phyloP scores from a whole-genome alignment of 2,113 vertebrate species.

The Zingel zingel region DNA sequence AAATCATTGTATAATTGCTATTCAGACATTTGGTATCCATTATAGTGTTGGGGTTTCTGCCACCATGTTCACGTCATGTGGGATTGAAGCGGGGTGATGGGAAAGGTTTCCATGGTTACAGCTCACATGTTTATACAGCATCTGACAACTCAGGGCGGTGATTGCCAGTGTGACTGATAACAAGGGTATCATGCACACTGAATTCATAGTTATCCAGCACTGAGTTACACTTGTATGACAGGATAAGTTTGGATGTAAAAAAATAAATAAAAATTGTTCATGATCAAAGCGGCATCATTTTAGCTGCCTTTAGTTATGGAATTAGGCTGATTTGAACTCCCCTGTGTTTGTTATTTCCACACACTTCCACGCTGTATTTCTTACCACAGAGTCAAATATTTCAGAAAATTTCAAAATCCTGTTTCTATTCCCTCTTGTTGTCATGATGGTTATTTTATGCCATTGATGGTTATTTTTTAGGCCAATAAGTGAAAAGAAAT shows the following conservation, averaged over 20 bases:
- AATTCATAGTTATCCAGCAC: background rate
- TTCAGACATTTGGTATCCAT: background rate
- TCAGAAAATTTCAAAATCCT: background rate
- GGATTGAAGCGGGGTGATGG: slow-evolving; percentile 6
- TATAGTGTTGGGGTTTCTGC: slow-evolving; percentile 1
- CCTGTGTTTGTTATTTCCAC: background rate
- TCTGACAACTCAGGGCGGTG: background rate
- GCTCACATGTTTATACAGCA: slow-evolving; percentile 34
- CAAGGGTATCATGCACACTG: background rate
- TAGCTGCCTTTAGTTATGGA: background rate
- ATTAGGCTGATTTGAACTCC: background rate
- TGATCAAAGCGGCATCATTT: background rate
- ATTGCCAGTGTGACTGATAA: slow-evolving; percentile 35
- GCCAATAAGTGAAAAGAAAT: background rate
- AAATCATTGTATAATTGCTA: background rate
- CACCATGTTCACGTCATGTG: slow-evolving; percentile 17
- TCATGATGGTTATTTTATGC: too few relatives aligned
- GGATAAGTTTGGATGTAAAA: background rate
- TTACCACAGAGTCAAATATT: too few relatives aligned
- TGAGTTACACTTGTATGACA: slow-evolving; percentile 1
- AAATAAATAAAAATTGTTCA: background rate
- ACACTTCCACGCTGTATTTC: background rate
- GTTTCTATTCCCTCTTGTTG: background rate
- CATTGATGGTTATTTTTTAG: background rate
- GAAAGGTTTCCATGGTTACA: slow-evolving; percentile 56